Evolutionary conservation across 2,888 invertebrate species (phyloP).

Genomic region (Tetrapedia diversipes): DNA sequence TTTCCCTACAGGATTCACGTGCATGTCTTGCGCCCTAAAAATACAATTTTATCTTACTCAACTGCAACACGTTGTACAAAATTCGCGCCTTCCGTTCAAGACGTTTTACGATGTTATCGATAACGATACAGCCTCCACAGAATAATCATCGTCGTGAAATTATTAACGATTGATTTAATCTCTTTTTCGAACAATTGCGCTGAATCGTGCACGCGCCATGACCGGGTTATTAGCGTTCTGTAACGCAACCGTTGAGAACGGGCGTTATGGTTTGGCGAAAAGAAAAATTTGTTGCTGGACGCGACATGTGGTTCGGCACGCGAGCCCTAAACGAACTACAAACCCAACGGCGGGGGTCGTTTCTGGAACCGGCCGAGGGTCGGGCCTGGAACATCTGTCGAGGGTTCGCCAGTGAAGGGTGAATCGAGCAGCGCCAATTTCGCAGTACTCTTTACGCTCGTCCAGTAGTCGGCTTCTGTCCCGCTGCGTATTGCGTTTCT

Average conservation of each 20-base stretch:
- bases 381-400: constrained; percentile 64
- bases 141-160: neutral
- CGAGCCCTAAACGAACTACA: constrained; percentile 47
- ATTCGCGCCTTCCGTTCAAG: too few species aligned
- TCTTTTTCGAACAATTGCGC: neutral
- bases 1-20: too few species aligned
- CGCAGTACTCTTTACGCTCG: constrained; percentile 24
- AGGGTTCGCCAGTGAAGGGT: constrained; percentile 51
- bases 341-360: constrained; percentile 56
- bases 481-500: neutral
- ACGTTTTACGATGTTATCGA: too few species aligned
- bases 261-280: constrained; percentile 20
- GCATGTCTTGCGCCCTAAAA: too few species aligned
- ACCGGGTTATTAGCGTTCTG: constrained; percentile 31
- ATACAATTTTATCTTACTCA: too few species aligned
- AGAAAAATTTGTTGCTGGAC: constrained; percentile 30
- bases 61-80: neutral
- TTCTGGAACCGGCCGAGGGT: constrained; percentile 26
- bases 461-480: neutral
- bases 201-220: neutral
- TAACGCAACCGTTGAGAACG: constrained; percentile 17
- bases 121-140: too few species aligned
- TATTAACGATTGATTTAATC: neutral
- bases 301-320: constrained; percentile 63
- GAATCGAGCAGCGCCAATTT: constrained; percentile 14